Evolutionary conservation across 53 echinoderm and acorn worm genomes (phyloP), one percentile per base, ranked within the genome.

Genomic region (Echinometra lucunter): DNA sequence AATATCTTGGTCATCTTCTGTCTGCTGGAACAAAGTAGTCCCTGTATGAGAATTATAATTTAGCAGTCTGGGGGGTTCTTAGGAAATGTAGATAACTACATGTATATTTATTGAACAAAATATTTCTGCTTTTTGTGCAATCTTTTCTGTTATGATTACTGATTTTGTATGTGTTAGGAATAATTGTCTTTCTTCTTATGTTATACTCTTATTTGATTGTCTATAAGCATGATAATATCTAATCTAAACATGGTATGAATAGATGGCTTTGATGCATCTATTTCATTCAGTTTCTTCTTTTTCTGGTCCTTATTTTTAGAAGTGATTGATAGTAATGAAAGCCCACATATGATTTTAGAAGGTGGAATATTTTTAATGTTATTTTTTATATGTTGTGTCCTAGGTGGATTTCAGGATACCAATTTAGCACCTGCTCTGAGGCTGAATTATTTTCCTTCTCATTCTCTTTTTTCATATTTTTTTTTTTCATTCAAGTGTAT

Each of bases 71-170:
- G n/a, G n/a, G n/a, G n/a, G n/a, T 49, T 49, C 8, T 11, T 4
- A 4, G 4, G 13, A 53, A 53, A 4, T 74, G 74, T 35, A 35
- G 13, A 1, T 81, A 6, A 44, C 44, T n/a, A 7, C 35, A 35
- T 9, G 11, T 78, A 5, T 78, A 78, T 78, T 85, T 85, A 85
- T 85, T 45, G 13, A 85, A 49, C 49, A 49, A 85, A 85, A 85
- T 85, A 85, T 30, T 49, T 85, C 49, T n/a, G 27, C 27, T 85
- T 49, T n/a, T 12, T 30, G 85, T 85, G 85, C 85, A 85, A 85
- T 85, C 85, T 47, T 85, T 49, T 85, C 45, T 40, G 80, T 45
- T 28, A 83, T 83, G 18, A 75, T 38, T 37, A 12, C 49, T 83
- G 27, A 83, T 83, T n/a, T 83, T 83, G 47, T 2, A 27, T n/a